Base-by-base conservation (phyloP, 2,797 vertebrate genomes). In the Leucoraja ocellata region DNA sequence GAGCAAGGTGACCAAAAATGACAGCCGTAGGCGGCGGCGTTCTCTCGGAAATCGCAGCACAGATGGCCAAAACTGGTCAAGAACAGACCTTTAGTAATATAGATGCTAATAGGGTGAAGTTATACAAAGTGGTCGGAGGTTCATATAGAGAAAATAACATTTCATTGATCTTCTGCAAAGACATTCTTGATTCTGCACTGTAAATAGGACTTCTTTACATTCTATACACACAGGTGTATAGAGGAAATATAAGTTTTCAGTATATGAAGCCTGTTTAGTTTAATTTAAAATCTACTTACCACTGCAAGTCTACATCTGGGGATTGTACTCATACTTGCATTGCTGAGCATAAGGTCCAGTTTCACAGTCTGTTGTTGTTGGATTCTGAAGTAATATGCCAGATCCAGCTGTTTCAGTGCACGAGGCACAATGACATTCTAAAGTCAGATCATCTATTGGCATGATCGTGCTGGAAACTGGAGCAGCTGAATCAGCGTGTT, bases 401-500 rank as follows among this genome's bases (percentile, higher is more conserved):
- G 14, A 2, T 36, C 84, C 61, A 88, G 84, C 84, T 68, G 63
- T 68, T 88, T 8, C 84, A 68, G n/a, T 88, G n/a, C 61, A 88
- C 84, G 16, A 21, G 84, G 61, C 61, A 36, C 84, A 88, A 88
- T 36, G n/a, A 65, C 61, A 88, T 18, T 88, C 16, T 36, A 88
- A 88, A 88, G 84, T 88, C 84, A 68, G 63, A 88, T 63, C 32
- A 65, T 63, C 61, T 36, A 36, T 61, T 88, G 84, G 36, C 61
- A 21, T 21, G 28, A 32, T 63, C 14, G n/a, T 63, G 58, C 58
- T 32, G 14, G 9, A 32, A 88, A 88, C 61, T 46, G 63, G 81
- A 63, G 84, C 58, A 88, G 84, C 84, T 88, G 84, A 88, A 88
- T 65, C 61, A 88, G 84, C 6, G 1, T 61, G 81, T 25, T 61